Evolutionary conservation across 2,113 vertebrate genomes (phyloP).

Genomic region (Austrofundulus limnaeus): DNA sequence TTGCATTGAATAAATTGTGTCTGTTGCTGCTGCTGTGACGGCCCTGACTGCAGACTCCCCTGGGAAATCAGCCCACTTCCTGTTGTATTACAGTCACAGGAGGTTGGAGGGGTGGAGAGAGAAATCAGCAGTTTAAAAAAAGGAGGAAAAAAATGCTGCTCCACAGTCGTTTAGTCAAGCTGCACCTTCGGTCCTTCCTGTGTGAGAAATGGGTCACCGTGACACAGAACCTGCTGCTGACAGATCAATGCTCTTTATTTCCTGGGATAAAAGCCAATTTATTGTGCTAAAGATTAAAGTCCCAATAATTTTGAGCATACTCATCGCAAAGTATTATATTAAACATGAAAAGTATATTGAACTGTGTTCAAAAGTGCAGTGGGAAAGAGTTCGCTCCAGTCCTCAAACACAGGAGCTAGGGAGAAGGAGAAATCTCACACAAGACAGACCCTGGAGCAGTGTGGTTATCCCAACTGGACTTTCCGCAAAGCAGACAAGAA

Average conservation of each 20-base stretch:
- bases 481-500: too few species aligned
- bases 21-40: slow-evolving; percentile 51
- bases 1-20: slow-evolving; percentile 49
- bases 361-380: too few species aligned
- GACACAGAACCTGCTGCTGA: slow-evolving; percentile 36
- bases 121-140: slow-evolving; percentile 25
- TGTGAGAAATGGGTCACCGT: slow-evolving; percentile 60
- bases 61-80: slow-evolving; percentile 72
- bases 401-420: too few species aligned
- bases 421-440: too few species aligned
- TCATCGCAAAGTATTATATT: too few species aligned
- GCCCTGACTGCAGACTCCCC: slow-evolving; percentile 60
- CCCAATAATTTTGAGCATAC: too few species aligned
- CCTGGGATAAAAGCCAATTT: too few species aligned
- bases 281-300: too few species aligned
- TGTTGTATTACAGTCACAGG: slow-evolving; percentile 48
- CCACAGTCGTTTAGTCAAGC: slow-evolving; percentile 51
- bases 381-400: too few species aligned
- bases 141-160: slow-evolving; percentile 41
- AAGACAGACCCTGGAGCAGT: too few species aligned
- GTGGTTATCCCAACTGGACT: too few species aligned
- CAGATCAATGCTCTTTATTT: slow-evolving; percentile 19
- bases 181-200: slow-evolving; percentile 40
- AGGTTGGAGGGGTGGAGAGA: slow-evolving; percentile 27
- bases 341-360: too few species aligned